These are phyloP conservation scores for Psilopsiagon aymara DNA, from an alignment of 2,113 vertebrate genomes.

Conservation along the genomic window DNA sequence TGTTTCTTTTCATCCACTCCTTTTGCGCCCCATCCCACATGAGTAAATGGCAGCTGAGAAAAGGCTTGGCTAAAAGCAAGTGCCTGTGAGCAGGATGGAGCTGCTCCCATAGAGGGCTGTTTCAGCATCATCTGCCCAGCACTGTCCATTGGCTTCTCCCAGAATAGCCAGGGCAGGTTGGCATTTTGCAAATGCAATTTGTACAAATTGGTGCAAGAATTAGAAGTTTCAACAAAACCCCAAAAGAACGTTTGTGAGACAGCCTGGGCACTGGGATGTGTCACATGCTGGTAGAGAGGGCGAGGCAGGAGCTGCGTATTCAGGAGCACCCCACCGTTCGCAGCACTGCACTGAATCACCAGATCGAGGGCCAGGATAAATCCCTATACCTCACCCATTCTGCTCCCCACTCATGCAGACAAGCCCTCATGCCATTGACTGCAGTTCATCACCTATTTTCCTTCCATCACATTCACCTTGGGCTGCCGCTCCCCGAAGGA, in stretches of 20 bases:
- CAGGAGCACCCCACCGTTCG: neutral
- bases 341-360: neutral
- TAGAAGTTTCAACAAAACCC: neutral
- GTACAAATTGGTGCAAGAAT: neutral
- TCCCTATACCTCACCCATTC: neutral
- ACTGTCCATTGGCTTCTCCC: neutral
- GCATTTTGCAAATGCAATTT: neutral
- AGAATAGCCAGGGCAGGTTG: neutral
- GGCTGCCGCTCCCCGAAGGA: neutral
- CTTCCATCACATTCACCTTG: neutral
- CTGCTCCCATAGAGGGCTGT: accelerated
- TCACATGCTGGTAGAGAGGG: neutral
- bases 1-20: neutral
- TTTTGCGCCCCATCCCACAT: neutral
- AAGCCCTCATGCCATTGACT: accelerated
- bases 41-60: neutral
- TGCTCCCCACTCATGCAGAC: neutral
- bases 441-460: neutral
- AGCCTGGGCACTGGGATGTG: neutral
- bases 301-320: neutral
- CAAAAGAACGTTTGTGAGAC: neutral
- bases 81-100: neutral
- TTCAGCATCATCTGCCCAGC: neutral
- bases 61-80: neutral
- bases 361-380: neutral